Conservation (phyloP, 1,140 invertebrate genomes). For the Pentalonia nigronervosa region DNA sequence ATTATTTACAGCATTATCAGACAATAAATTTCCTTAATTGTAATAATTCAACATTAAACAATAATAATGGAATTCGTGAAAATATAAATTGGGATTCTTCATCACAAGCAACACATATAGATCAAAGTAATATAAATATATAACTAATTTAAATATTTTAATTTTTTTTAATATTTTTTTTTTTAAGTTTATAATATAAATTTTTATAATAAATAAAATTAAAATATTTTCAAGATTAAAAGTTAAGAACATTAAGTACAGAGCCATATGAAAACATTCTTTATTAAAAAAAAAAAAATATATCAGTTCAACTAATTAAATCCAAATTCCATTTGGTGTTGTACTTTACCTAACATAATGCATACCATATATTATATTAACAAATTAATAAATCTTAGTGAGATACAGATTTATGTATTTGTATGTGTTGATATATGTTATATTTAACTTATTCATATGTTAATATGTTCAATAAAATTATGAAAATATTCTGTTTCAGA, state of each 20-base stretch:
- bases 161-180: no score
- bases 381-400: neutral
- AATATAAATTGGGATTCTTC: neutral
- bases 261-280: no score
- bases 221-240: no score
- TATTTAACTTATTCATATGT: neutral
- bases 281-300: no score
- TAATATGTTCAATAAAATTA: neutral
- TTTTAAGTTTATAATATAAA: neutral
- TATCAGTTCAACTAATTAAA: no score
- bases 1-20: neutral
- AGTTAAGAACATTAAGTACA: no score
- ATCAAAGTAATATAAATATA: constrained; percentile 24
- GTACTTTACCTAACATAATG: neutral
- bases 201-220: neutral
- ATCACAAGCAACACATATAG: neutral
- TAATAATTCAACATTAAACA: constrained; percentile 6
- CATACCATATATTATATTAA: neutral
- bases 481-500: constrained; percentile 3
- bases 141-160: neutral
- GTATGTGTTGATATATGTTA: neutral
- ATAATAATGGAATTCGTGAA: neutral
- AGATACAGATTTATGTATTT: neutral
- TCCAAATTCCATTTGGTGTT: no score
- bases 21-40: neutral